These are phyloP conservation scores for Augochlora pura DNA, from an alignment of 1,140 invertebrate genomes.

Conservation along the genomic window DNA sequence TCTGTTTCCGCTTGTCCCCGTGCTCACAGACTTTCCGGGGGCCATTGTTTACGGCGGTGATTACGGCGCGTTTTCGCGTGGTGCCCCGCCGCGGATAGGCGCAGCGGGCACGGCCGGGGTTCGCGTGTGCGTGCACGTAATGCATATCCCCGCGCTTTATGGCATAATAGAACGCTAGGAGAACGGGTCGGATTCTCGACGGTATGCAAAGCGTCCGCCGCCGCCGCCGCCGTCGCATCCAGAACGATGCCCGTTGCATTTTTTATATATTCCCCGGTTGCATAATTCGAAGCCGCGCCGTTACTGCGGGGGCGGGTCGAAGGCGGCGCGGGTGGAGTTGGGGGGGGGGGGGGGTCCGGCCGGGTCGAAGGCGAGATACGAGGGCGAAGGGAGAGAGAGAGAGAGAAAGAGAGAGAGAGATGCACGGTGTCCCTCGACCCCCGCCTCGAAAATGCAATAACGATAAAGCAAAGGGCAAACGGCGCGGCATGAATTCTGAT, in stretches of 20 bases:
- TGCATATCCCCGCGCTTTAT: slow-evolving; percentile 39
- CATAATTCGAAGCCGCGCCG: slow-evolving; percentile 45
- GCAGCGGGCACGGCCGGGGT: slow-evolving; percentile 18
- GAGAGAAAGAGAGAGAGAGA: too few species aligned
- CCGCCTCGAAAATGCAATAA: slow-evolving; percentile 6
- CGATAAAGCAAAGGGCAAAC: slow-evolving; percentile 17
- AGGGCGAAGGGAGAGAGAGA: neutral
- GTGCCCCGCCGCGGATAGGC: neutral
- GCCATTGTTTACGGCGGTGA: slow-evolving; percentile 47
- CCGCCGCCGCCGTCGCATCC: slow-evolving; percentile 18
- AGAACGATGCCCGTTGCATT: slow-evolving; percentile 7
- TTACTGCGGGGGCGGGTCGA: slow-evolving; percentile 27
- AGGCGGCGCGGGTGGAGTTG: neutral
- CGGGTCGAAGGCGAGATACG: neutral
- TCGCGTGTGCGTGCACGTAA: slow-evolving; percentile 48
- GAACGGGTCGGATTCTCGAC: slow-evolving; percentile 42
- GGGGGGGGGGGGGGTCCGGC: too few species aligned
- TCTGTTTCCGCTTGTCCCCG: too few species aligned
- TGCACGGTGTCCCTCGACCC: neutral
- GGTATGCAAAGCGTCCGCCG: slow-evolving; percentile 55
- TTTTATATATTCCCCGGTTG: slow-evolving; percentile 40
- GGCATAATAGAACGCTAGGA: slow-evolving; percentile 58
- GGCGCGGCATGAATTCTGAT: slow-evolving; percentile 1
- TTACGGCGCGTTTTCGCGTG: slow-evolving; percentile 32
- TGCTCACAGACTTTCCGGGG: neutral